A percentile compares a stretch with the other conserved stretches of the same genome.
These are phyloP conservation scores for Zenarchopterus dispar DNA, from an alignment of 2,797 vertebrate species.

Conservation along the genomic window DNA sequence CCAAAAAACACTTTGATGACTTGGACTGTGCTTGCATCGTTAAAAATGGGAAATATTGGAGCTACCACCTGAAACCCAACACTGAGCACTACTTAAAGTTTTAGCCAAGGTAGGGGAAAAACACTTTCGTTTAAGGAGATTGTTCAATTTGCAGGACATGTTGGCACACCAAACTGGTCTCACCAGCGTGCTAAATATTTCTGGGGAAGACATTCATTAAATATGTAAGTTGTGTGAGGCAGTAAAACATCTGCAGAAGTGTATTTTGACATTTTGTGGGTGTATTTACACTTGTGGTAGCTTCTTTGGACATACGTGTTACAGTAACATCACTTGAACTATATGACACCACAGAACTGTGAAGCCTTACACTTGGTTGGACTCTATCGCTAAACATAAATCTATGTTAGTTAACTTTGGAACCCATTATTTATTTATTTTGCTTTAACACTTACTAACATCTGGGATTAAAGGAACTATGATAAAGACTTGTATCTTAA, in stretches of 20 bases:
- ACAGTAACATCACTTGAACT: too few relatives aligned
- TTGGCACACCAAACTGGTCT: conserved; percentile 61
- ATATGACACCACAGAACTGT: too few relatives aligned
- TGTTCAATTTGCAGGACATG: conserved; percentile 55
- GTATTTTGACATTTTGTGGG: background rate
- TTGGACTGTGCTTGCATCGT: conserved; percentile 46
- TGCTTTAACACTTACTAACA: too few relatives aligned
- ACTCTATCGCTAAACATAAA: too few relatives aligned
- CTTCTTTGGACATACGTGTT: too few relatives aligned
- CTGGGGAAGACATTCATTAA: conserved; percentile 5
- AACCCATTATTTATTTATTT: too few relatives aligned
- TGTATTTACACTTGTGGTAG: background rate
- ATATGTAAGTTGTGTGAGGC: background rate
- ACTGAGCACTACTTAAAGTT: conserved; percentile 70
- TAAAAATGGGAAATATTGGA: conserved; percentile 60
- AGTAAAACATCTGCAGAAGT: background rate
- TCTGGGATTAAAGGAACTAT: too few relatives aligned
- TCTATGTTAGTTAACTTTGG: too few relatives aligned
- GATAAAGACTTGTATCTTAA: too few relatives aligned
- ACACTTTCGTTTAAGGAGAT: conserved; percentile 61
- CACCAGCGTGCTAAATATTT: conserved; percentile 53
- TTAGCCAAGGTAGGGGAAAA: conserved; percentile 51
- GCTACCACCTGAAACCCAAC: conserved; percentile 65
- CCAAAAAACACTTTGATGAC: conserved; percentile 36
- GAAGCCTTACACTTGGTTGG: too few relatives aligned